Conservation (phyloP, 2,888 invertebrate species). For the Drosophila pseudotakahashii region DNA sequence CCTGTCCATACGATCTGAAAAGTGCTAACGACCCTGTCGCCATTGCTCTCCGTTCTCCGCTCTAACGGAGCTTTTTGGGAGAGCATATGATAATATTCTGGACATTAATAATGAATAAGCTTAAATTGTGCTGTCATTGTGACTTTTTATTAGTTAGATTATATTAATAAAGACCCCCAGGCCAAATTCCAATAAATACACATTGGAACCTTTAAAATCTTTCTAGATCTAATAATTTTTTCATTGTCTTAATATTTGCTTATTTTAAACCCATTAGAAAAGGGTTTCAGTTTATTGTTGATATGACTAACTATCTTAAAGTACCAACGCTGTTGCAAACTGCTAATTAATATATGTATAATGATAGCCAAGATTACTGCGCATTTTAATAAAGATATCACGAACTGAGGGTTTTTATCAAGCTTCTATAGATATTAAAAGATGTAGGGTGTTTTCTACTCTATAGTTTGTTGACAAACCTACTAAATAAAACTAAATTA, state of each 20-base stretch:
- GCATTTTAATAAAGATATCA: neutral
- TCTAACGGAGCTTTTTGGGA: slow-evolving; percentile 16
- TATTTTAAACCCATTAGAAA: too few species aligned
- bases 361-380: neutral
- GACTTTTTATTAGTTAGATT: neutral
- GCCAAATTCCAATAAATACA: too few species aligned
- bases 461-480: too few species aligned
- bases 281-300: neutral
- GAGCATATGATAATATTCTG: neutral
- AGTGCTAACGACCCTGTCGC: slow-evolving; percentile 13
- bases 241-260: too few species aligned
- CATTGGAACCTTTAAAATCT: neutral
- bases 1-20: slow-evolving; percentile 1
- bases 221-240: neutral
- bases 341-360: neutral
- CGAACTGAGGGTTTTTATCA: neutral
- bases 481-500: too few species aligned
- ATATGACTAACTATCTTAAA: neutral
- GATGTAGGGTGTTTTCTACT: neutral
- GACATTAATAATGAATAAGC: slow-evolving; percentile 1
- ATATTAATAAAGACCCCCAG: neutral
- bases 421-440: too few species aligned
- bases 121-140: neutral
- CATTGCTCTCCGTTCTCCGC: slow-evolving; percentile 15
- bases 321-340: neutral